Evolutionary conservation across 2,888 invertebrate genomes (phyloP).

Genomic region (Caenorhabditis sinica): DNA sequence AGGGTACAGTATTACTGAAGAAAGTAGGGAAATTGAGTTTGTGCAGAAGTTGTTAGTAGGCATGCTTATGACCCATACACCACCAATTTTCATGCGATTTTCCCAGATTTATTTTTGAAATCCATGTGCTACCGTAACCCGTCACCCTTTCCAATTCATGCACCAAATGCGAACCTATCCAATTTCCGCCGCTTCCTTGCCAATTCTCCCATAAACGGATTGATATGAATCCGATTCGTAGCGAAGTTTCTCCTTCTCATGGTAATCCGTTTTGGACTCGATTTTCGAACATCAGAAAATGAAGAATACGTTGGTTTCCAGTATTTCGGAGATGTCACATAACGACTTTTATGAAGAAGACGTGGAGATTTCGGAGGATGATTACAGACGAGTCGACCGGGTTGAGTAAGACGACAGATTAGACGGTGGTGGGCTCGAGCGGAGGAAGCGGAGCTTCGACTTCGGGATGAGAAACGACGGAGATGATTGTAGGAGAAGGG

Average conservation of each 20-base stretch:
- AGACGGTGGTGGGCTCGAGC: constrained; percentile 59
- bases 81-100: no score
- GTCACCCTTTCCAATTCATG: neutral
- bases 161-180: constrained; percentile 60
- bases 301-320: neutral
- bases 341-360: constrained; percentile 20
- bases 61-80: neutral
- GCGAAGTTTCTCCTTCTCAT: constrained; percentile 49
- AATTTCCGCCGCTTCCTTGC: constrained; percentile 52
- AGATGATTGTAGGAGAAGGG: constrained; percentile 7
- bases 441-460: constrained; percentile 46
- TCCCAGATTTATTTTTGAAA: constrained; percentile 33
- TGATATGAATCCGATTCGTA: constrained; percentile 55
- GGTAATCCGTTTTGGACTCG: neutral
- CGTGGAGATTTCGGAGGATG: neutral
- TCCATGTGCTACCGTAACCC: neutral
- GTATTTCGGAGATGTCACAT: constrained; percentile 28
- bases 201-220: constrained; percentile 57
- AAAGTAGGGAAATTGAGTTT: neutral
- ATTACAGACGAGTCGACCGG: constrained; percentile 52
- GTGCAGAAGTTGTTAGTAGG: neutral
- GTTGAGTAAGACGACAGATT: constrained; percentile 44
- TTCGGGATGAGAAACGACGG: constrained; percentile 43
- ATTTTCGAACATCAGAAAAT: constrained; percentile 23
- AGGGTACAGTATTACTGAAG: neutral